These are phyloP conservation scores for Lethrus apterus DNA, from an alignment of 1,140 invertebrate genomes.

Conservation along the genomic window DNA sequence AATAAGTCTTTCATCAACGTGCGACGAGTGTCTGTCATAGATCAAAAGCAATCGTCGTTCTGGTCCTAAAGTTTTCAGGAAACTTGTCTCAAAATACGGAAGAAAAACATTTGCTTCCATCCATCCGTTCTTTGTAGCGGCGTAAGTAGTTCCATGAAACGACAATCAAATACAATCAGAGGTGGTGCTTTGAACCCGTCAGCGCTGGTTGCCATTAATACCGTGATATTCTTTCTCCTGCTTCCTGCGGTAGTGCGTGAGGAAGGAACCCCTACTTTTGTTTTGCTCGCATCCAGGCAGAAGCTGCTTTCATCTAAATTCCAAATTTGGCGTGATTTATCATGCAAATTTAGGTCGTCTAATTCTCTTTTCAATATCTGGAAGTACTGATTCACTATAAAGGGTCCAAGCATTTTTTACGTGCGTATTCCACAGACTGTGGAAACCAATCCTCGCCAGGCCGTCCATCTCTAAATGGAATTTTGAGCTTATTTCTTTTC, in stretches of 20 bases:
- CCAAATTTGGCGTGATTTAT: conserved; percentile 30
- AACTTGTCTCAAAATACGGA: neutral
- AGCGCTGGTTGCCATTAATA: conserved; percentile 31
- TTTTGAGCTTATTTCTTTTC: conserved; percentile 30
- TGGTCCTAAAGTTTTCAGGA: neutral
- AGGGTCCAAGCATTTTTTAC: conserved; percentile 32
- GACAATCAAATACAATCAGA: conserved; percentile 36
- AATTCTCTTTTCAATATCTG: conserved; percentile 24
- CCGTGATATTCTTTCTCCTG: conserved; percentile 35
- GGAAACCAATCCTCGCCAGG: conserved; percentile 41
- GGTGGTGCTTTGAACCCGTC: conserved; percentile 34
- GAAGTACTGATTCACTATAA: conserved; percentile 33
- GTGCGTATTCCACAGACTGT: conserved; percentile 34
- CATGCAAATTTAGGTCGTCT: conserved; percentile 21
- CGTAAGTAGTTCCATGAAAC: no score
- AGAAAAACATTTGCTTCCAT: conserved; percentile 1
- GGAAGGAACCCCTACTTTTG: conserved; percentile 31
- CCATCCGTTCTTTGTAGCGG: conserved; percentile 4
- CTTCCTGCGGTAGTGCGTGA: conserved; percentile 28
- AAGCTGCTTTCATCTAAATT: conserved; percentile 37
- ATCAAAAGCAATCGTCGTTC: conserved; percentile 18
- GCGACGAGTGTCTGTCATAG: conserved; percentile 37
- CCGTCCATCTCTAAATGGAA: conserved; percentile 34
- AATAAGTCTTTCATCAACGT: conserved; percentile 31
- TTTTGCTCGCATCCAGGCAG: conserved; percentile 28